Conservation (phyloP, 2,113 vertebrate genomes). For the Elanoides forficatus region DNA sequence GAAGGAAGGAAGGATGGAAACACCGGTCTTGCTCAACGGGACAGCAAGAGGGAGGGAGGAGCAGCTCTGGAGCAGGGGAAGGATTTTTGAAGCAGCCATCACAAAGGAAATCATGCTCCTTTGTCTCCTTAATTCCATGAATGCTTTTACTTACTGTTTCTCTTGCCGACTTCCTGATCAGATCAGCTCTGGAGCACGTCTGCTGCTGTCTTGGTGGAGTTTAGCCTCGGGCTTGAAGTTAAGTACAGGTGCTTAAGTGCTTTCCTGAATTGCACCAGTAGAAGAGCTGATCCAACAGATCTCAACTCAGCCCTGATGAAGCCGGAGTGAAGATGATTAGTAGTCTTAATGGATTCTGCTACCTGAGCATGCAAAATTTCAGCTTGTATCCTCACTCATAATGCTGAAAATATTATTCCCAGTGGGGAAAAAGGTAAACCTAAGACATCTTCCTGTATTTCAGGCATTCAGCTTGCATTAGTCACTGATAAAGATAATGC, state of each 20-base stretch:
- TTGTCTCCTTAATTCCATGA: not conserved
- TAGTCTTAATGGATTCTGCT: not conserved
- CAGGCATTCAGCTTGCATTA: not conserved
- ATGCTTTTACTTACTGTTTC: not conserved
- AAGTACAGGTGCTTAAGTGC: not conserved
- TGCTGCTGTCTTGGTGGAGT: not conserved
- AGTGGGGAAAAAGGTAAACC: not conserved
- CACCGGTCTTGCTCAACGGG: not conserved
- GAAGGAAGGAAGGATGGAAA: not conserved
- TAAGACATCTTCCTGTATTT: not conserved
- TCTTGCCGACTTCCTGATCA: not conserved
- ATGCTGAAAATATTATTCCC: not conserved
- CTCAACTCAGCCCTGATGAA: not conserved
- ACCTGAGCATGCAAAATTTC: not conserved
- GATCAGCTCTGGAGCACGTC: not conserved
- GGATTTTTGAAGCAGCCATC: not conserved
- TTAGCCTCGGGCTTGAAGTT: not conserved
- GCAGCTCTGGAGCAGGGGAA: not conserved
- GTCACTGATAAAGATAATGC: not conserved
- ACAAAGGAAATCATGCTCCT: not conserved
- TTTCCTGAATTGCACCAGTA: not conserved
- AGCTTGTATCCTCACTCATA: not conserved
- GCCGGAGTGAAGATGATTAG: fast-evolving
- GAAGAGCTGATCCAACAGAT: not conserved
- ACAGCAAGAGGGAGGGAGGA: not conserved